Evolutionary conservation across 2,888 invertebrate species (phyloP).

Genomic region (Dynastes hyllus): DNA sequence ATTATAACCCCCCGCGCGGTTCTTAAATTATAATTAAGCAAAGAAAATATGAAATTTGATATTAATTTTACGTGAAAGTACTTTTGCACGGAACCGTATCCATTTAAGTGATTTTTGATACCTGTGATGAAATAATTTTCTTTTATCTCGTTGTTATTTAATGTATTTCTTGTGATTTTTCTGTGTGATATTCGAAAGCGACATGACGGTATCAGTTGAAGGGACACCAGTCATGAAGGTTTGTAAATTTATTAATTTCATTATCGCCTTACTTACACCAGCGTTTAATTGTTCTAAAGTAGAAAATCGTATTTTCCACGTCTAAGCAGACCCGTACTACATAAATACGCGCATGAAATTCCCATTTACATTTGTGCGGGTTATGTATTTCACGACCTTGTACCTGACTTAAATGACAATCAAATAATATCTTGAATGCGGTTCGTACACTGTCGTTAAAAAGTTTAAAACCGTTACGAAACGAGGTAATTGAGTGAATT

Average conservation of each 20-base stretch:
- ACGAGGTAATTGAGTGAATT: too few relatives aligned
- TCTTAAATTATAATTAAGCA: too few relatives aligned
- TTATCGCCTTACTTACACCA: too few relatives aligned
- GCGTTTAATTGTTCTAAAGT: too few relatives aligned
- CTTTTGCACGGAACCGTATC: not conserved
- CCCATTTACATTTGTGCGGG: not conserved
- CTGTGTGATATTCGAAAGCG: not conserved
- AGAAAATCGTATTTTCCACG: too few relatives aligned
- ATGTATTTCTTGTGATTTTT: not conserved
- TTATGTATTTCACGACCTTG: conserved; percentile 22
- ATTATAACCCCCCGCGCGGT: too few relatives aligned
- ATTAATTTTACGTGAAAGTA: not conserved
- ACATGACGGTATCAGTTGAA: not conserved
- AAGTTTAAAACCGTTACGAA: too few relatives aligned
- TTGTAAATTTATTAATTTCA: not conserved
- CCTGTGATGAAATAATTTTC: conserved; percentile 1
- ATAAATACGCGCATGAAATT: too few relatives aligned
- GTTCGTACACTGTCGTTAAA: too few relatives aligned
- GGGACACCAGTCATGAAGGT: not conserved
- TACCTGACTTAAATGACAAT: conserved; percentile 37
- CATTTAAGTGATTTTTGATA: not conserved
- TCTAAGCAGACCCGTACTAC: too few relatives aligned
- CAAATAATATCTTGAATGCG: not conserved
- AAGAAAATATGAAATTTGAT: too few relatives aligned
- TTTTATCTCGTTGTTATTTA: too few relatives aligned